phyloP scores from a whole-genome alignment of 2,113 vertebrate genomes.

The Tylochromis polylepis region DNA sequence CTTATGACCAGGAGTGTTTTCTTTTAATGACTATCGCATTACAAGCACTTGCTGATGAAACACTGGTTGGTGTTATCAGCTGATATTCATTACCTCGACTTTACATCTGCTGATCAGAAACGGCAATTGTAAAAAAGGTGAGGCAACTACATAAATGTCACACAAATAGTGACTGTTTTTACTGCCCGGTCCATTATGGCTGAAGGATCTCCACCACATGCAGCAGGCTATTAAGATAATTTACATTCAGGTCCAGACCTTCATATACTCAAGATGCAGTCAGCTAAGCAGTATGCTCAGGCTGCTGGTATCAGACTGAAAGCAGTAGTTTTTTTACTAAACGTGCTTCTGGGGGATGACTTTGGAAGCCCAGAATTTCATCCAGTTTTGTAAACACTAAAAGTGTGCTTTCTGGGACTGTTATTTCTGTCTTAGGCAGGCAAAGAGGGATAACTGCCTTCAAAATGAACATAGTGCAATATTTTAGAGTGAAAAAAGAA shows the following conservation, averaged over 20 bases:
- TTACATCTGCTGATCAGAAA: constrained; percentile 14
- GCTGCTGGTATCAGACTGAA: not conserved
- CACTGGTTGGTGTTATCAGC: constrained; percentile 18
- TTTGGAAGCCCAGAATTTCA: not conserved
- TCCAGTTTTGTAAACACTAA: not conserved
- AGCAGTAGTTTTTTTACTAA: not conserved
- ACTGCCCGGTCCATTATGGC: constrained; percentile 4
- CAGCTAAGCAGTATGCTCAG: not conserved
- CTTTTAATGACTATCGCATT: constrained; percentile 34
- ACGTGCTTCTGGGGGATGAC: not conserved
- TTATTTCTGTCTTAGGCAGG: not conserved
- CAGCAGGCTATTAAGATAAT: not conserved
- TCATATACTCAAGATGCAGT: not conserved
- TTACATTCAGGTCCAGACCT: not conserved
- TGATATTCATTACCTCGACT: constrained; percentile 1
- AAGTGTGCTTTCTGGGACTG: not conserved
- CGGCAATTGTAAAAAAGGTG: constrained; percentile 11
- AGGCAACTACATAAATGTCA: constrained; percentile 41
- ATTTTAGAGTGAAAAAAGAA: not conserved
- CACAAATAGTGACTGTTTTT: constrained; percentile 17
- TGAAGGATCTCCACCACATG: not conserved
- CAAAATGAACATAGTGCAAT: not conserved
- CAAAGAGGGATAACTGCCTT: not conserved
- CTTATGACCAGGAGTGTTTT: constrained; percentile 12
- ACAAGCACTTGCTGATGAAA: constrained; percentile 8